A percentile compares a stretch with the other conserved stretches of the same genome.
Evolutionary conservation across 2,113 vertebrate genomes (phyloP).

Genomic region (Alces alces): DNA sequence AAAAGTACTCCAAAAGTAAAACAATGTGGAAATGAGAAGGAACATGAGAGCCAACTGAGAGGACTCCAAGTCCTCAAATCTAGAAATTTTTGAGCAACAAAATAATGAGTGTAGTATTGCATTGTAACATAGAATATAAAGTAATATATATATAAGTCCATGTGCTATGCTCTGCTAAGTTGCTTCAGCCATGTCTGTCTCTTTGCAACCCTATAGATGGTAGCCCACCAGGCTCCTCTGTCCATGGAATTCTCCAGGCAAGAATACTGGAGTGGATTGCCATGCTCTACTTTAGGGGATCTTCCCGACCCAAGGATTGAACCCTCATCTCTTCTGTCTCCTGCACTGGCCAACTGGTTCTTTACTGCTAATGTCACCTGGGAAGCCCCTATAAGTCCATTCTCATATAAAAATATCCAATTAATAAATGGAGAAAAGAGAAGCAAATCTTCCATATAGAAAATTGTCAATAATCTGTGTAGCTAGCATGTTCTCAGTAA

Average conservation of each 20-base stretch:
- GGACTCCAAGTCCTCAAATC: background rate
- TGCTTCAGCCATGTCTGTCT: background rate
- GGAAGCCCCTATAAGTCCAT: background rate
- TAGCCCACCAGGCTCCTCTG: background rate
- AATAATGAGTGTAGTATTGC: background rate
- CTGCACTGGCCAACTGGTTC: background rate
- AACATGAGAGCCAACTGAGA: background rate
- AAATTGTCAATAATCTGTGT: background rate
- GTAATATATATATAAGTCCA: background rate
- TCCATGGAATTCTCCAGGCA: background rate
- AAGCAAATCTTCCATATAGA: background rate
- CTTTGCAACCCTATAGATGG: fast-evolving
- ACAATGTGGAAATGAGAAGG: background rate
- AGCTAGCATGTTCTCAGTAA: background rate
- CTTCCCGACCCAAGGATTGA: fast-evolving
- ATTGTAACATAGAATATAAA: background rate
- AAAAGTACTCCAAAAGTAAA: background rate
- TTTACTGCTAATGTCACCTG: background rate
- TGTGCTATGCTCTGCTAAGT: background rate
- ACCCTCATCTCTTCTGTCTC: background rate
- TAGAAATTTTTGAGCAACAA: background rate
- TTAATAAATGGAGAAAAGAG: background rate
- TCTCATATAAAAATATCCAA: background rate
- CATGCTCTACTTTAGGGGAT: background rate
- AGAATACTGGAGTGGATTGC: background rate